Base-by-base conservation (phyloP, 2,888 invertebrate genomes). In the Drosophila imparisetae region DNA sequence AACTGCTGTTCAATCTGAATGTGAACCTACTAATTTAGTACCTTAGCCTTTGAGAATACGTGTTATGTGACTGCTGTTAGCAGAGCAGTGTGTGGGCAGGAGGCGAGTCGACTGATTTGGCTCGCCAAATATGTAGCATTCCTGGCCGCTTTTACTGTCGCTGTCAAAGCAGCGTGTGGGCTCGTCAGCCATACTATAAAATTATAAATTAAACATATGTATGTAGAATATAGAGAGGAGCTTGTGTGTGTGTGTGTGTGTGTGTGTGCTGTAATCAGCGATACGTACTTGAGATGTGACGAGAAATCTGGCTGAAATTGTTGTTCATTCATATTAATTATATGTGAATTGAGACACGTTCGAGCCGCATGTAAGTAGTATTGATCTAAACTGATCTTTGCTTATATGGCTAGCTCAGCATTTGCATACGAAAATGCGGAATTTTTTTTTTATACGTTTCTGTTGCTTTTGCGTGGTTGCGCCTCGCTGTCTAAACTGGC, bases 281-380 rank as follows among this genome's bases (percentile, higher is more conserved):
- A 70, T 64, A 75, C 32, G 58, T 78, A 72, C 73, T 74, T 78
- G 65, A 77, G 57, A 30, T 55, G 67, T 42, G 32, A 58, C 53
- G 45, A 61, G 49, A 53, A 45, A 52, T 27, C 10, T 5, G 49
- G 18, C 18, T 53, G 8, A 66, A 61, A 40, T 66, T 59, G 49
- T 71, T 65, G 61, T 76, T 73, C 81, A 83, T 83, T 88, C 77
- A 81, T 55, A 80, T 82, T 86, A 89, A 89, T 85, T 90, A 84
- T 73, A 67, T 81, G 80, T 80, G 82, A 89, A 80, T 89, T 79
- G 69, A 80, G 79, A 90, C 88, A 90, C 81, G 82, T 81, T 86
- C 73, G 75, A 36, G 63, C 66, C 40, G 65, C 66, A 64, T 80
- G 78, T 65, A 52, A 70, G 66, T 40, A 8, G 42, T 54, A 61